These are phyloP conservation scores for Arothron firmamentum DNA, from an alignment of 2,113 vertebrate genomes.

Conservation along the genomic window DNA sequence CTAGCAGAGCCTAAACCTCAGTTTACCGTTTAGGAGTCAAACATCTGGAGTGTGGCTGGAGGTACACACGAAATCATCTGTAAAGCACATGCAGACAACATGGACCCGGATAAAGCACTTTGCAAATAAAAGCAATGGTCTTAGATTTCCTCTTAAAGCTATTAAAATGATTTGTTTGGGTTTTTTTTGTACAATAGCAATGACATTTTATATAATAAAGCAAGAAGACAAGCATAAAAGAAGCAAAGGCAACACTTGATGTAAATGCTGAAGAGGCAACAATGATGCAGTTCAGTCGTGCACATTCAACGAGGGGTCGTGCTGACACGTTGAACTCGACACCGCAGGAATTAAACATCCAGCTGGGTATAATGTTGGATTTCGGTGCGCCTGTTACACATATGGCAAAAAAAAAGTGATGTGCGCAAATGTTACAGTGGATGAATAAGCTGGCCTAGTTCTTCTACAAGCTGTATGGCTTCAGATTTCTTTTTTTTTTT, in stretches of 20 bases:
- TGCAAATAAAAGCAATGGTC: constrained; percentile 4
- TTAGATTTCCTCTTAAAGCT: neutral
- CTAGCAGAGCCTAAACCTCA: too few species aligned
- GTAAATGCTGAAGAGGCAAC: constrained; percentile 19
- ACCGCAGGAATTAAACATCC: neutral
- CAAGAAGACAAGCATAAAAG: neutral
- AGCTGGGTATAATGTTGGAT: too few species aligned
- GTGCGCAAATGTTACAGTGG: neutral
- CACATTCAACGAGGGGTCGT: constrained; percentile 6
- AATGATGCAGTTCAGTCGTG: constrained; percentile 9
- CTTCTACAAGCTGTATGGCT: constrained; percentile 59
- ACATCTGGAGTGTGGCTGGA: neutral
- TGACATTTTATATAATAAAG: neutral
- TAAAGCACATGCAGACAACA: constrained; percentile 25
- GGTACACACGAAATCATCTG: constrained; percentile 25
- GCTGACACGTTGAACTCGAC: neutral
- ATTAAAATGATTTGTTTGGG: neutral
- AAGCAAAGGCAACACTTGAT: constrained; percentile 1
- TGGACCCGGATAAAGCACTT: constrained; percentile 10
- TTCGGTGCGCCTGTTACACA: too few species aligned
- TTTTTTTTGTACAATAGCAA: neutral
- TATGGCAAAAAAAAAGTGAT: too few species aligned
- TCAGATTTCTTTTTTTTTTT: constrained; percentile 30
- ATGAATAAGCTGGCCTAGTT: too few species aligned
- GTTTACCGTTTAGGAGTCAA: neutral